Conservation (phyloP, 2,888 invertebrate genomes). For the Maniola hyperantus region DNA sequence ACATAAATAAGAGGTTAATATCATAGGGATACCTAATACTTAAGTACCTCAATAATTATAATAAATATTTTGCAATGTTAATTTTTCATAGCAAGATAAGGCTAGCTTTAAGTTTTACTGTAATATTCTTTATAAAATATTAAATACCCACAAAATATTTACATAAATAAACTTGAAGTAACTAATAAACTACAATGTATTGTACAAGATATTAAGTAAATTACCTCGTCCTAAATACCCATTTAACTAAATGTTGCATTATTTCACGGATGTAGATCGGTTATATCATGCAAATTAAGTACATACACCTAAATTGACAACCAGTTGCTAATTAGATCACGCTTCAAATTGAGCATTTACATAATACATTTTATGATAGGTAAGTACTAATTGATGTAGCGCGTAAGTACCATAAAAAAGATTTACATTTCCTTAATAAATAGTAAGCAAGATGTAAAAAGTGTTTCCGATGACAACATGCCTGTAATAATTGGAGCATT, state of each 20-base stretch:
- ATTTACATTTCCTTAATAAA: slow-evolving; percentile 13
- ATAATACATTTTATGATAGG: slow-evolving; percentile 13
- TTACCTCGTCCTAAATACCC: background rate
- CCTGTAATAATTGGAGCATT: slow-evolving; percentile 35
- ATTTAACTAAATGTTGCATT: slow-evolving; percentile 4
- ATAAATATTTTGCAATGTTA: too few species aligned
- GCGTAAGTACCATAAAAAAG: background rate
- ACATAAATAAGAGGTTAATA: too few species aligned
- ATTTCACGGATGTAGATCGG: slow-evolving; percentile 16
- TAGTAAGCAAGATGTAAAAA: slow-evolving; percentile 18
- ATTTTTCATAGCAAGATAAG: too few species aligned
- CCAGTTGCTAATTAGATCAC: slow-evolving; percentile 11
- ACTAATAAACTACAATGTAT: too few species aligned
- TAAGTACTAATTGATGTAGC: background rate
- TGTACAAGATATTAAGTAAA: too few species aligned
- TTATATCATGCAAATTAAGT: slow-evolving; percentile 15
- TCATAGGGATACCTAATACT: too few species aligned
- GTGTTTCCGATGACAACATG: slow-evolving; percentile 34
- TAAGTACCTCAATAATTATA: too few species aligned
- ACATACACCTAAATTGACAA: slow-evolving; percentile 15
- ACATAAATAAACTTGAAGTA: too few species aligned
- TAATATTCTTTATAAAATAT: too few species aligned
- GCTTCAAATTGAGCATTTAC: slow-evolving; percentile 5
- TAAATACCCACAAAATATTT: too few species aligned
- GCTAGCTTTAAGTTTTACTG: too few species aligned